Percentiles rank a stretch among this genome's conserved stretches.
phyloP scores from a whole-genome alignment of 2,888 invertebrate genomes.

The Luperina testacea region DNA sequence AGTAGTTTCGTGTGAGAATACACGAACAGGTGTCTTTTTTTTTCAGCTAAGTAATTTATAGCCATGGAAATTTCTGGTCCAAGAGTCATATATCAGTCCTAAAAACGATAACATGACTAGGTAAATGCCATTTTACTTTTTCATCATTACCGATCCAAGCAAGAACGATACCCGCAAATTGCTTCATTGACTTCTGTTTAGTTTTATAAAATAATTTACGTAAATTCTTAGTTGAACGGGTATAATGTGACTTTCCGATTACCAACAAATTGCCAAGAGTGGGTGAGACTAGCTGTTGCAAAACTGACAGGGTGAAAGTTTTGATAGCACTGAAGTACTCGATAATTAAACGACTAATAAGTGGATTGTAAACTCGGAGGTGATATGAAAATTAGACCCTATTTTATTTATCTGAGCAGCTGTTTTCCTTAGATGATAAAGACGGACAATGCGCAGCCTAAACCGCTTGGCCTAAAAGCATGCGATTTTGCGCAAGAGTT shows the following conservation, averaged over 20 bases:
- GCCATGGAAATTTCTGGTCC: not conserved
- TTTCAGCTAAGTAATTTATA: no score
- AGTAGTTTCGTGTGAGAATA: not conserved
- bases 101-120: not conserved
- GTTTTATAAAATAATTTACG: conserved; percentile 26
- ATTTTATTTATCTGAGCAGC: not conserved
- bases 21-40: no score
- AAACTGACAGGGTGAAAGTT: conserved; percentile 45
- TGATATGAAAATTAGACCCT: conserved; percentile 14
- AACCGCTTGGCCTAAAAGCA: no score
- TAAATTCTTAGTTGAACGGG: conserved; percentile 38
- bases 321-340: conserved; percentile 22
- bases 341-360: conserved; percentile 29
- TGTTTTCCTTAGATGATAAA: not conserved
- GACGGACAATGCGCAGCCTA: not conserved
- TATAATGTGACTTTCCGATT: conserved; percentile 44
- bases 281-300: conserved; percentile 48
- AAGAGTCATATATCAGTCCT: not conserved
- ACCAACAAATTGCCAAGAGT: conserved; percentile 39
- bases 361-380: not conserved
- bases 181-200: conserved; percentile 8
- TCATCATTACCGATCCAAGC: not conserved
- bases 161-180: conserved; percentile 12
- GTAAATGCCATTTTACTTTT: not conserved
- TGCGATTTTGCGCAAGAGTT: not conserved